Evolutionary conservation across 2,113 vertebrate genomes (phyloP), one percentile per base, ranked within the genome.

Genomic region (Coracopsis vasa): DNA sequence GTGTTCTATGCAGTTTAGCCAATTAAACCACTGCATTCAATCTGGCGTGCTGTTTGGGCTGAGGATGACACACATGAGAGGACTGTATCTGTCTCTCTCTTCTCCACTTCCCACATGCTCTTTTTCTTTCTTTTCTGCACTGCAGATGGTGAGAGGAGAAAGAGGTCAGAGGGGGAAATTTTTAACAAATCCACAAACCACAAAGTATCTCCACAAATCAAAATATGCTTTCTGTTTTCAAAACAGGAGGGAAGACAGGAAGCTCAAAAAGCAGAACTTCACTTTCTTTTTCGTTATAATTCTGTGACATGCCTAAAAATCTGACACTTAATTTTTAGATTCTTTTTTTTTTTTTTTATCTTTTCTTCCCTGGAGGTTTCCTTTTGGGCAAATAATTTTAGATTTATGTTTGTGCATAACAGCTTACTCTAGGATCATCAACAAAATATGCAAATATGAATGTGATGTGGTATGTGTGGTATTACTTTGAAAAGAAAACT

Each of bases 1-100:
- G 9, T 1, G 1, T 4, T 62, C 19, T 9, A 42, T 62, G 37
- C 28, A n/a, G 25, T 18, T 71, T 12, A 21, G 50, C 13, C 50
- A 48, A 6, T 7, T 42, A 8, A 89, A 73, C 6, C 7, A 7
- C 4, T 0, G 0, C 1, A 5, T 58, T 56, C 64, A 18, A 8
- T 7, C n/a, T 24, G 45, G 48, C 13, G 0, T 58, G 31, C 12
- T 31, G 5, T 16, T 3, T 62, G 28, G 17, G 17, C 69, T 71
- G 60, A 31, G 41, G 6, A 60, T 58, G 48, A 28, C 13, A 6
- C 24, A 35, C 12, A 4, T 0, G 0, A 6, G 11, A 6, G 8
- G n/a, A 50, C 16, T 2, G 1, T 9, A 2, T 18, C 20, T 54
- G 6, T 2, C 20, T 29, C 16, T 29, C 20, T 27, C 21, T 62